Base-by-base conservation (phyloP, 2,888 invertebrate species). In the Nineta flava region DNA sequence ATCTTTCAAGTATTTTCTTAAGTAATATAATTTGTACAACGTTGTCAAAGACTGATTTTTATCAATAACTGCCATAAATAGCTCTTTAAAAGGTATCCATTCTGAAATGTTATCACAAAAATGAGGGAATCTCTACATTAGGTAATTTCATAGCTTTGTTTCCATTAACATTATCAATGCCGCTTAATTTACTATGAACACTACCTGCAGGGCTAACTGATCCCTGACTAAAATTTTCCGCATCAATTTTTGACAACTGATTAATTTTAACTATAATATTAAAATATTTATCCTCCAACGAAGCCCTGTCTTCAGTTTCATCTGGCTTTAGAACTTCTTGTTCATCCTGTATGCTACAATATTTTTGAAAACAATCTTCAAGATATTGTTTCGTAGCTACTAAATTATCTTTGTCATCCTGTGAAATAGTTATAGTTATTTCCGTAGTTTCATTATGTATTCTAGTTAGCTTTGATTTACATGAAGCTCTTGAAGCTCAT, bases 1-100 rank as follows among this genome's bases (percentile, higher is more conserved):
- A 38, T 49, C 53, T 38, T 51, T 52, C 35, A 53, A 44, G 48
- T 49, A 52, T 15, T 32, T 53, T 41, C 46, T 49, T 50, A 49
- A 46, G 38, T 51, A 51, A 35, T 49, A 50, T n/a, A 49, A 40
- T 38, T 50, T 51, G 26, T 49, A 42, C 32, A 51, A 44, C 19
- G 49, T 35, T 34, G 12, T 34, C n/a, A 51, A 21, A 40, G 34
- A 31, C 10, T 12, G 13, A 49, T 51, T 51, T 19, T 42, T 51
- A 21, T 41, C 34, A 26, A 49, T 51, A 17, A 51, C 46, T n/a
- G 51, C 49, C 13, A 16, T 26, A 51, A 51, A 51, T 31, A 51
- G 40, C 10, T 51, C 51, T 12, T 43, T 51, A 19, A 50, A 51
- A 31, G 51, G 47, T 51, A 46, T 51, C 12, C 16, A 49, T 15